These are phyloP conservation scores for Andrena camellia DNA, from an alignment of 2,888 invertebrate species.

Conservation along the genomic window DNA sequence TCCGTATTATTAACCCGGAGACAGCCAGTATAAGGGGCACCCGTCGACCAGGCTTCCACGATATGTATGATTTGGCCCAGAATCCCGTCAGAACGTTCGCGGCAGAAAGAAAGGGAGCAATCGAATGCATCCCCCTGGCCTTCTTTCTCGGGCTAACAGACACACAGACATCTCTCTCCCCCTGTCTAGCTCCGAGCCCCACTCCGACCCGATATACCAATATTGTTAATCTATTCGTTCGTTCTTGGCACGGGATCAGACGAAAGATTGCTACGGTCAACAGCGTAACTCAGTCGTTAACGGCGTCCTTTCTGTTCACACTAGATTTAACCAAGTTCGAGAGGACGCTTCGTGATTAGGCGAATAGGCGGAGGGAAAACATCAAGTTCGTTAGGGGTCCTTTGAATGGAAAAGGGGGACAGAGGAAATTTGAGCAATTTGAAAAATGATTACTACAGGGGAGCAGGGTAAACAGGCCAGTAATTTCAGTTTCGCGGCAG, in stretches of 20 bases:
- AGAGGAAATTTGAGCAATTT: background rate
- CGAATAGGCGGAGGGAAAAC: background rate
- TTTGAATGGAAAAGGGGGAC: background rate
- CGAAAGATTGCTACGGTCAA: conserved; percentile 57
- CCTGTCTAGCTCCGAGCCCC: background rate
- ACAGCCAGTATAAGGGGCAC: conserved; percentile 10
- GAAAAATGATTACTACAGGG: conserved; percentile 8
- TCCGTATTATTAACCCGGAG: background rate
- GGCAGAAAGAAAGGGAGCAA: conserved; percentile 56
- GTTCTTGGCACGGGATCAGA: conserved; percentile 66
- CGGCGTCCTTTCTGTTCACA: conserved; percentile 41
- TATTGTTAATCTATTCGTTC: conserved; percentile 68
- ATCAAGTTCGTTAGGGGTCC: conserved; percentile 15
- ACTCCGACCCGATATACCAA: conserved; percentile 50
- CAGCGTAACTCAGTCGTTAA: conserved; percentile 59
- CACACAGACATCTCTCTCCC: conserved; percentile 16
- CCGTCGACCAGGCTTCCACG: conserved; percentile 29
- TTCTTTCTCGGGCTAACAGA: conserved; percentile 25
- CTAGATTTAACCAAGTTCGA: conserved; percentile 50
- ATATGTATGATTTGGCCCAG: conserved; percentile 65
- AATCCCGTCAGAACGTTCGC: conserved; percentile 53
- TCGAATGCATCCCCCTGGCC: conserved; percentile 57
- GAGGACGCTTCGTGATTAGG: background rate
- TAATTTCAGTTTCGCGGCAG: conserved; percentile 20
- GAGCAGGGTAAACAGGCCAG: background rate